Evolutionary conservation across 2,797 vertebrate genomes (phyloP), one percentile per base, ranked within the genome.

Genomic region (Buceros bicornis): DNA sequence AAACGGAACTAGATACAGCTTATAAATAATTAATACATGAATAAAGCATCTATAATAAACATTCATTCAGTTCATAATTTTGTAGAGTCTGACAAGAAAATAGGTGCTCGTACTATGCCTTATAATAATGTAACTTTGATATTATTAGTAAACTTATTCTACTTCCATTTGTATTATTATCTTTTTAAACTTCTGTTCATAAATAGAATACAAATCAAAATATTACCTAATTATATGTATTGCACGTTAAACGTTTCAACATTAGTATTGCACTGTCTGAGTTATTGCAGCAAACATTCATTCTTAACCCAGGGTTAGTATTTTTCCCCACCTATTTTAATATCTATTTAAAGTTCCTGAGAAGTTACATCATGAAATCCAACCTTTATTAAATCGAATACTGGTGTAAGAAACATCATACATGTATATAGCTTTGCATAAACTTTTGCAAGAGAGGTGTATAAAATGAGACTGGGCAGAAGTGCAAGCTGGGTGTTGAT

Each of bases 21-120:
- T 72, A 84, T 87, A 88, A 95, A 88, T 93, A 92, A 88, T 94
- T 88, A 91, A 93, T 79, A 10, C 5, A 62, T 87, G 26, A 84
- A 94, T 90, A 95, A 95, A 94, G 45, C 5, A 51, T 53, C 8
- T 4, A 47, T 67, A 85, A 76, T 76, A 84, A 91, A 65, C 43
- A 57, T 71, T 83, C 19, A 72, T 80, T 82, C 11, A 18, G 10
- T 61, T 88, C 21, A 28, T 69, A 54, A 83, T 64, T 87, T 93
- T 40, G 22, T 29, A 57, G 13, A 42, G 2, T 67, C 33, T 86
- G 57, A 74, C 61, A 83, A 88, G 74, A 78, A 91, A 88, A 67
- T 71, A 73, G 6, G 11, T 81, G 9, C 4, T 74, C 14, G 28
- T 81, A 67, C 9, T 71, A 64, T 20, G 8, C 29, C 33, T 78